Evolutionary conservation across 1,140 invertebrate genomes (phyloP), one percentile per base, ranked within the genome.

Genomic region (Potamilus streckersoni): DNA sequence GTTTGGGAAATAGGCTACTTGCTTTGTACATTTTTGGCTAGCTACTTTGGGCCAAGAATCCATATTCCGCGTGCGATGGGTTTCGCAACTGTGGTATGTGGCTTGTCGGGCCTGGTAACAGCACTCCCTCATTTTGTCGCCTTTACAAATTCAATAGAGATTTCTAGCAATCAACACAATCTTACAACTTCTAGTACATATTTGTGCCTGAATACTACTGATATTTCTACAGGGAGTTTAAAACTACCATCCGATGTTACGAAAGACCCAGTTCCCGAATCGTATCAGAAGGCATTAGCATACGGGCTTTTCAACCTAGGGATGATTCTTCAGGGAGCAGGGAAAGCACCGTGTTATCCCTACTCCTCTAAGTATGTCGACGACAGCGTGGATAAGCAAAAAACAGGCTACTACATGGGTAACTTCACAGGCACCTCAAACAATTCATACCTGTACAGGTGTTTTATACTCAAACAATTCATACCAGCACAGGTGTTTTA

Each of bases 341-440:
- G 68, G 14, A 76, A 76, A 65, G 74, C 68, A 8, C 74, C 74
- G 8, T 71, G 68, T 27, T 76, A 76, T 56, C 74, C 74, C 12
- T 76, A 76, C 57, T 76, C 74, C 5, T 58, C 68, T 1, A 60
- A 76, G 38, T 76, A 76, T 38, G 57, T 76, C 17, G 74, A 76
- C 27, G 74, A 76, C 55, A 76, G 71, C 27, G 74, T 69, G 1
- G 74, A 76, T 49, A 61, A 76, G 59, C 23, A 61, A 62, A 76
- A 76, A 65, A 76, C 74, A 19, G 74, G 74, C 57, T 76, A 65
- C 38, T 76, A 76, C 20, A 57, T 76, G 11, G 74, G 74, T 76
- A 76, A 64, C n/a, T 19, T 49, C 38, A 38, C 38, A 38, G 38
- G 38, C 38, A 38, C 8, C 38, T 38, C 38, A 6, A 38, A 38